Percentiles rank a stretch among this genome's conserved stretches.
phyloP scores from a whole-genome alignment of 2,888 invertebrate species.

The Noctua janthe region DNA sequence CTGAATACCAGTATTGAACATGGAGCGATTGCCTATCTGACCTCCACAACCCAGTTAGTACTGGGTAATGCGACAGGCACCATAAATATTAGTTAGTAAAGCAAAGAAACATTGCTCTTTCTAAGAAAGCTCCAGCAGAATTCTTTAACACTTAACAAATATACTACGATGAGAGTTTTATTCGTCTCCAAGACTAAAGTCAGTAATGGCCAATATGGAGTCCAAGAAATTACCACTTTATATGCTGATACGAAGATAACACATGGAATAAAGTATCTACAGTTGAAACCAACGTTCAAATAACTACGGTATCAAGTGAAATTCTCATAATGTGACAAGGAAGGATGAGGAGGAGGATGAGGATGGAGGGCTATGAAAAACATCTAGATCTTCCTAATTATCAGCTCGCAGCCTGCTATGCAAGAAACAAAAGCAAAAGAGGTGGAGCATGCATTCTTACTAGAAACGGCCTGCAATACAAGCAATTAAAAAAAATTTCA shows the following conservation, averaged over 20 bases:
- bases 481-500: no score
- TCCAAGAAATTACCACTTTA: slow-evolving; percentile 18
- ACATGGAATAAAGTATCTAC: background rate
- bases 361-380: no score
- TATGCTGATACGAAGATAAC: slow-evolving; percentile 17
- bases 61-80: background rate
- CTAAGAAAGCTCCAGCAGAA: background rate
- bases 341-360: no score
- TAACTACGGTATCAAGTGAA: slow-evolving; percentile 18
- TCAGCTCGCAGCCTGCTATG: no score
- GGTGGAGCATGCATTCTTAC: no score
- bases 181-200: background rate
- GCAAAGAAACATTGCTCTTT: background rate
- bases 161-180: background rate
- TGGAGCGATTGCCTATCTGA: no score
- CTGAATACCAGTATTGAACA: background rate
- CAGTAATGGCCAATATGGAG: background rate
- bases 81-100: background rate
- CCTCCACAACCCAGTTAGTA: no score
- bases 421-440: no score
- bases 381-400: no score
- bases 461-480: no score
- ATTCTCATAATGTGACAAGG: slow-evolving; percentile 14
- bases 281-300: background rate
- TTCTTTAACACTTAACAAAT: background rate